Evolutionary conservation across 2,797 vertebrate species (phyloP), one percentile per base, ranked within the genome.

Genomic region (Hoplostethus atlanticus): DNA sequence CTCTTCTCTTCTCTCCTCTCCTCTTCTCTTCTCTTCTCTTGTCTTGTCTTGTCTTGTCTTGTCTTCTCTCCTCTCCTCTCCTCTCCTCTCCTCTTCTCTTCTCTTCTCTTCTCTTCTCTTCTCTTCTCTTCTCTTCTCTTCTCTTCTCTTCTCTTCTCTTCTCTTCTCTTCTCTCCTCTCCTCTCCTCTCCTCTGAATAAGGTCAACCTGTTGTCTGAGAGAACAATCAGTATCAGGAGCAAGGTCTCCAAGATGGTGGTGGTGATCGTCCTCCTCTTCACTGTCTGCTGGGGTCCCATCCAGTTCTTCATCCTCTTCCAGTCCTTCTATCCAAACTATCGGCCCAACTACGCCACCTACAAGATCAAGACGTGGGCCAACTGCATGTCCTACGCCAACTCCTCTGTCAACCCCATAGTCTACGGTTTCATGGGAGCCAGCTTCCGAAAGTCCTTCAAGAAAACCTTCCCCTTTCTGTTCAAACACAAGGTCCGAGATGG

Each of bases 291-390:
- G 95, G 95, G 95, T 64, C 95, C 95, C 64, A 96, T 96, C 80
- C 95, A 96, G 83, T 93, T 96, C 68, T 95, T 96, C 0, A 86
- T 90, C 78, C 93, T 96, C 25, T 95, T 95, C 67, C 95, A 96
- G 79, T 95, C 94, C 4, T 96, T 96, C 82, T 92, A 95, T 77
- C 94, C 94, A 2, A 87, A 94, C 83, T 96, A 95, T 83, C 91
- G 80, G 55, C 85, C 90, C 62, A 96, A 94, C 84, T 96, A 96
- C 36, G 73, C 92, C 71, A 96, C 94, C 3, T 97, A 96, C 83
- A 96, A 96, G 88, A 95, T 97, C 89, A 97, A 96, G 85, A 97
- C 95, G 0, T 96, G 96, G 96, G 96, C 95, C 75, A 96, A 97
- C 90, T 97, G 96, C 82, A 96, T 97, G 96, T 96, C 96, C 7